Percentiles rank a stretch among this genome's conserved stretches.
These are phyloP conservation scores for Mesembrinibis cayennensis DNA, from an alignment of 2,113 vertebrate genomes.

Conservation along the genomic window DNA sequence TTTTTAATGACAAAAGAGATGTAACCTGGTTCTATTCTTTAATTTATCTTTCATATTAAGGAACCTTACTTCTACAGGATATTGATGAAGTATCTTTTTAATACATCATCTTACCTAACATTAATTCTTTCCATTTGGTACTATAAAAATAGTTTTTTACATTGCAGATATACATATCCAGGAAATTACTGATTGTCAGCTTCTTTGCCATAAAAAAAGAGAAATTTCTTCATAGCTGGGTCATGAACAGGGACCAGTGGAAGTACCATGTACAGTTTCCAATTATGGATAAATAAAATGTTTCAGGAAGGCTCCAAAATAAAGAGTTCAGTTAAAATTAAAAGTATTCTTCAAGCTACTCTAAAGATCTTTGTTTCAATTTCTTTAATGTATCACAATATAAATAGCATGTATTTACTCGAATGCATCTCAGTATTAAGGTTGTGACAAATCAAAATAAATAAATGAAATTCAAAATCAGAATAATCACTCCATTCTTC, in stretches of 20 bases:
- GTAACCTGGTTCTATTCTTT: not conserved
- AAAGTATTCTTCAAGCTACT: not conserved
- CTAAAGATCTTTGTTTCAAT: not conserved
- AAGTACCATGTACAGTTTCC: not conserved
- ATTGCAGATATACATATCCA: not conserved
- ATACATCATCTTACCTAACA: not conserved
- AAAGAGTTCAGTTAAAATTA: not conserved
- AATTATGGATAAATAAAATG: not conserved
- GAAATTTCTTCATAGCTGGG: not conserved
- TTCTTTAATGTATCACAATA: not conserved
- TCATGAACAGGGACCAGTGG: not conserved
- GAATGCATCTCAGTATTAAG: not conserved
- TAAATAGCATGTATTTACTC: not conserved
- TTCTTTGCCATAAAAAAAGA: not conserved
- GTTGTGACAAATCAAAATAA: not conserved
- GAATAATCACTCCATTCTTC: not conserved
- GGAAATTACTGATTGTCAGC: not conserved
- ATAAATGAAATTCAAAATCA: not conserved
- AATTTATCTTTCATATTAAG: not conserved
- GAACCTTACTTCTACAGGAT: not conserved
- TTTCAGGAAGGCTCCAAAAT: not conserved
- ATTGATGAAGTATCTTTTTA: not conserved
- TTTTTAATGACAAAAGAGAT: not conserved
- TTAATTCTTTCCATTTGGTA: not conserved
- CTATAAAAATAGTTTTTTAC: not conserved